Base-by-base conservation (phyloP, 2,888 invertebrate species). In the Lapara coniferarum region DNA sequence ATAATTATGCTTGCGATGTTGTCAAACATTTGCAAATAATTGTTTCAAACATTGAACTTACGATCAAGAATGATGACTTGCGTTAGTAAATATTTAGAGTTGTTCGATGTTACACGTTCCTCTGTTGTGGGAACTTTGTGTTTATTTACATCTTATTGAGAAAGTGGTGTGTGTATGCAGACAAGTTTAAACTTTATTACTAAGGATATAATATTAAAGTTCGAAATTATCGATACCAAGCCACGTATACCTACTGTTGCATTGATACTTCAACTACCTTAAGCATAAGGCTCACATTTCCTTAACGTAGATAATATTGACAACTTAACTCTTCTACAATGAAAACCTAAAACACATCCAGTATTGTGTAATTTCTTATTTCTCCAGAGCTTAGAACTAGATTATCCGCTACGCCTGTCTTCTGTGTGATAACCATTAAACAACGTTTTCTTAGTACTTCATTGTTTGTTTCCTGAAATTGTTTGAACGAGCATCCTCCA, bases 1-100 rank as follows among this genome's bases (percentile, higher is more conserved):
- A 37, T 37, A 37, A 37, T 37, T 37, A 37, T 37, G 37, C 37
- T 3, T 37, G 8, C 37, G 37, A 37, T 37, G 37, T 37, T 10
- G 10, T 37, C n/a, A 69, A 19, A 52, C 44, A 66, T 37, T 13
- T 16, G 51, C 67, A 13, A 52, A 69, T 63, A 53, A 55, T 44
- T 58, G 19, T 58, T 58, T 51, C 37, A 53, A 69, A 58, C 53
- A 53, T 10, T 7, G 57, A 75, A 67, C 77, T 72, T 67, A 71
- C 67, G 70, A 73, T 74, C 75, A 71, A 70, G 70, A 72, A 74
- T 72, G 72, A 72, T 71, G 77, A 76, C 78, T 78, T 77, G 72
- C 68, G 70, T 71, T 63, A 69, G 77, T 80, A 78, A 82, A 83
- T 81, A 78, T 85, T 85, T 79, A 78, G 70, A 72, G 67, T 57